Evolutionary conservation across 2,797 vertebrate genomes (phyloP), one percentile per base, ranked within the genome.

Genomic region (Natrix natrix): DNA sequence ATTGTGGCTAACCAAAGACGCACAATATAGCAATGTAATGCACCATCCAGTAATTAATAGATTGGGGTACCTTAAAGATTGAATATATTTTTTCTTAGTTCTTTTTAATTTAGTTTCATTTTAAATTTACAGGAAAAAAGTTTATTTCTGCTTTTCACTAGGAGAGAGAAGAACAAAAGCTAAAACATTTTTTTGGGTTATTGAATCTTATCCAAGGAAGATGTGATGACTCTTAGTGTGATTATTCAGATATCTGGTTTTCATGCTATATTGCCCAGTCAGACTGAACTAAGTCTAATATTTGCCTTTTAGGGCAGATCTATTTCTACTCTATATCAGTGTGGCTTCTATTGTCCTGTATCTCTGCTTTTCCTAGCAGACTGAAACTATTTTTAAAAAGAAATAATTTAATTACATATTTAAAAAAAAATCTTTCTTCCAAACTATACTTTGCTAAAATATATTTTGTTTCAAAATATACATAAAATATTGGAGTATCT

Each of bases 131-230:
- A 89, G 87, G 20, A 87, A 90, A 37, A 69, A 69, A 4, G 0
- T 43, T 57, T 91, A 83, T 60, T 86, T 93, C 10, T 61, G 66
- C 61, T 52, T n/a, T 2, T 88, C 78, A 48, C 86, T 93, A 11
- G 32, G 63, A 91, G 93, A 66, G 86, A 86, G 1, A 24, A 63
- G 8, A 92, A 66, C 17, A 69, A 94, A 93, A 92, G 54, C 24
- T 48, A 54, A 69, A 86, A 52, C 55, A 92, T 93, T 93, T 60
- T 20, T 60, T 60, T 8, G 87, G 83, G 87, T 92, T 95, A 28
- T 57, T 83, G 90, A 93, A 78, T 94, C 59, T 93, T 7, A 59
- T 28, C 94, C 61, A 93, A 66, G 43, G 37, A 28, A 92, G 95
- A 63, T 60, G 12, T 0, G n/a, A 0, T 17, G 17, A 20, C n/a